A percentile compares a stretch with the other conserved stretches of the same genome.
phyloP scores from a whole-genome alignment of 2,113 vertebrate species.

The Ameiurus melas region DNA sequence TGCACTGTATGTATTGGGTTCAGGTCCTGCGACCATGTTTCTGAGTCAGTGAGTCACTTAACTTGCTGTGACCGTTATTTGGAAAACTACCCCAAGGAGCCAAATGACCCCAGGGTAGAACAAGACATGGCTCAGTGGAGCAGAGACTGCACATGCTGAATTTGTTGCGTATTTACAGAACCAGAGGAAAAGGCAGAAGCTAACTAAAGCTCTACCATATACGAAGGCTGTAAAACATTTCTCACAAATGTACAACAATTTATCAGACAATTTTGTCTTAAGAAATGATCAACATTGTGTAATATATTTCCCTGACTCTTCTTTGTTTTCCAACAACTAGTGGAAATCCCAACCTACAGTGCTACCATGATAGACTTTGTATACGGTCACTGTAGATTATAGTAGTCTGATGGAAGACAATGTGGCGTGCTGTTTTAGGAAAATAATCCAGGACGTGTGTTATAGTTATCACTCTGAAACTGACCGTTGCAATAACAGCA shows the following conservation, averaged over 20 bases:
- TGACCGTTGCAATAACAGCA: not conserved
- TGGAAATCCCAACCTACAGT: not conserved
- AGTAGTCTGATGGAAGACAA: not conserved
- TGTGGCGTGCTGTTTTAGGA: not conserved
- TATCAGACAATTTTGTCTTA: not conserved
- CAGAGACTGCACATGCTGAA: slow-evolving; percentile 21
- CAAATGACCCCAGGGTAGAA: slow-evolving; percentile 17
- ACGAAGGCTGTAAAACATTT: not conserved
- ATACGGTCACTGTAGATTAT: not conserved
- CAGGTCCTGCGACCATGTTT: not conserved
- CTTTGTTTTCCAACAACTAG: not conserved
- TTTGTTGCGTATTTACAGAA: not conserved
- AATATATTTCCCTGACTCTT: too few relatives aligned
- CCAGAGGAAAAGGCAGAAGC: not conserved
- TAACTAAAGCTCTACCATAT: not conserved
- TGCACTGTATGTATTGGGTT: not conserved
- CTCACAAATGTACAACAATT: not conserved
- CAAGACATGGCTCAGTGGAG: slow-evolving; percentile 22
- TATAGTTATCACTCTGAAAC: too few relatives aligned
- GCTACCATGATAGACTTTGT: not conserved
- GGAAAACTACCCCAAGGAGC: not conserved
- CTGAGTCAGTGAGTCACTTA: not conserved
- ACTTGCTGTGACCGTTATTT: not conserved
- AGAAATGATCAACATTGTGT: too few relatives aligned
- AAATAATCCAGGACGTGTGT: not conserved